phyloP scores from a whole-genome alignment of 2,113 vertebrate species.

The Diglossa brunneiventris region DNA sequence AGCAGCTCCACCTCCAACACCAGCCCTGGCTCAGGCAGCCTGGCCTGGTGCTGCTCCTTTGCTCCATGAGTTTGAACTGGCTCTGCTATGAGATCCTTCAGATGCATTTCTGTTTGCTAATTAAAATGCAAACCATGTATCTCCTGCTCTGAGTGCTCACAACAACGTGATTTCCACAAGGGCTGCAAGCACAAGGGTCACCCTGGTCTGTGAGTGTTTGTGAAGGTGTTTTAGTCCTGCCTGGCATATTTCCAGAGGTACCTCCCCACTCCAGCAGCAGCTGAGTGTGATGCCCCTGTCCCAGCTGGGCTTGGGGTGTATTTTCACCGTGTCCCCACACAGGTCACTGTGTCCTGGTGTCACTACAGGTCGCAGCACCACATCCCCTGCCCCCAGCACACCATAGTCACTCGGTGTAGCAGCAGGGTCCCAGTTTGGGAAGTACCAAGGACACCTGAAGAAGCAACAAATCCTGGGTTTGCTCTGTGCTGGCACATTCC shows the following conservation, averaged over 20 bases:
- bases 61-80: background rate
- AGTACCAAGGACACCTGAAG: background rate
- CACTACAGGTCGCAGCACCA: background rate
- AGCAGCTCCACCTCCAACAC: background rate
- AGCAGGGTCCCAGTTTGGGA: rapidly evolving
- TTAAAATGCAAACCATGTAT: background rate
- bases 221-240: background rate
- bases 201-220: background rate
- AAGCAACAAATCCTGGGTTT: background rate
- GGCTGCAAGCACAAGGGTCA: background rate
- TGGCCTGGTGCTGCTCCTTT: background rate
- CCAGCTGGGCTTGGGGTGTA: rapidly evolving
- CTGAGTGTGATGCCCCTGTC: background rate
- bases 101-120: background rate
- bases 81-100: background rate
- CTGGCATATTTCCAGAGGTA: background rate
- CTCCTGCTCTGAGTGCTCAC: background rate
- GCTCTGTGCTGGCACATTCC: rapidly evolving
- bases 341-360: rapidly evolving
- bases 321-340: background rate
- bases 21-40: background rate
- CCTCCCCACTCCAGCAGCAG: background rate
- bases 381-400: rapidly evolving
- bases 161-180: background rate
- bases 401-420: rapidly evolving